These are phyloP conservation scores for Ginglymostoma cirratum DNA, from an alignment of 2,113 vertebrate genomes.

Conservation along the genomic window DNA sequence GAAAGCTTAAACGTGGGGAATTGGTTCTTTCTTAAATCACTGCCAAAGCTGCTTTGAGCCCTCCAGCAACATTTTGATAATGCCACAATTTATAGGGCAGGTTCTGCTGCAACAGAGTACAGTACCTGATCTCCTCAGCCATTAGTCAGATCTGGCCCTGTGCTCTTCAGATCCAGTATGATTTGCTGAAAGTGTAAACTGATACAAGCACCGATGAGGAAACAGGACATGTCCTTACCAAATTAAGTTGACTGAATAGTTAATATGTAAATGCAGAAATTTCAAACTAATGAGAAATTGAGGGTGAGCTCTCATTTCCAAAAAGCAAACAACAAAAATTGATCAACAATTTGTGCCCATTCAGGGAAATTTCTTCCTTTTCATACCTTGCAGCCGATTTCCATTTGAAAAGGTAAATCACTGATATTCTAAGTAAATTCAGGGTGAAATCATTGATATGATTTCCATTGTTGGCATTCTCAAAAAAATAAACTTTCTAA, in stretches of 20 bases:
- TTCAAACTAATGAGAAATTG: background rate
- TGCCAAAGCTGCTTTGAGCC: background rate
- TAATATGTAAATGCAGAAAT: background rate
- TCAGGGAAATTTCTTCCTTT: background rate
- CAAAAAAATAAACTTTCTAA: background rate
- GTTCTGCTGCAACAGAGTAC: background rate
- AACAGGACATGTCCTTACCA: background rate
- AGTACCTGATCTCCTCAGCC: background rate
- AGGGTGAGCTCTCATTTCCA: background rate
- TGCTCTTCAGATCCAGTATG: background rate
- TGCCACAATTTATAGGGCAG: background rate
- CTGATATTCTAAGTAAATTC: background rate
- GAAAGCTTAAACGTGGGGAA: background rate
- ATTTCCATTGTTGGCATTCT: background rate
- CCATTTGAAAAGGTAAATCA: no score
- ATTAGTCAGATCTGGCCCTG: background rate
- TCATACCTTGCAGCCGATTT: background rate
- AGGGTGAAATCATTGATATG: background rate
- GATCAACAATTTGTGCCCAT: background rate
- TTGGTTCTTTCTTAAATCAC: background rate
- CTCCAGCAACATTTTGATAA: background rate
- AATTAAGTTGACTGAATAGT: background rate
- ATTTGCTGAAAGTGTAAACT: background rate
- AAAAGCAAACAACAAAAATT: background rate
- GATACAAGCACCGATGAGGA: background rate